Conservation (phyloP, 2,113 vertebrate species). For the Chloropsis hardwickii region DNA sequence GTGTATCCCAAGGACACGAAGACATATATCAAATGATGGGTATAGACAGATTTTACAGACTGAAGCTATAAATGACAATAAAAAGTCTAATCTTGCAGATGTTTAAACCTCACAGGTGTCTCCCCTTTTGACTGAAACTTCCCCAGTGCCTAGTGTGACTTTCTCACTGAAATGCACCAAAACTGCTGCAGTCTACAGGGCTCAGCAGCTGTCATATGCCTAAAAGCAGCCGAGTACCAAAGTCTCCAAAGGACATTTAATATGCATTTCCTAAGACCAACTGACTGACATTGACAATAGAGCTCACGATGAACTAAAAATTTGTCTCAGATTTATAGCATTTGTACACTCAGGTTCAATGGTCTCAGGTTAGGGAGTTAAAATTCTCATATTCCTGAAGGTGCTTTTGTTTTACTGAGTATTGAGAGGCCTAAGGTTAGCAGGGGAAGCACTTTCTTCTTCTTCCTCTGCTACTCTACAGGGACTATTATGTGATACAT, state of each 20-base stretch:
- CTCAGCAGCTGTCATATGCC: background rate
- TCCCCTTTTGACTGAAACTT: background rate
- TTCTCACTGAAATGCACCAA: background rate
- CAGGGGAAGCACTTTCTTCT: background rate
- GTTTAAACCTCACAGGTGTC: background rate
- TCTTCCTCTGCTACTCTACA: background rate
- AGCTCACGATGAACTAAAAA: background rate
- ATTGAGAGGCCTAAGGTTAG: too few species aligned
- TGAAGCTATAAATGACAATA: background rate
- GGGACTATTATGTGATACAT: background rate
- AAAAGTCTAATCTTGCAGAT: background rate
- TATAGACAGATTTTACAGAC: conserved; percentile 10
- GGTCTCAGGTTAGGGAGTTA: background rate
- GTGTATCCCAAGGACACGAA: background rate
- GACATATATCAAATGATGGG: background rate
- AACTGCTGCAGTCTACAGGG: background rate
- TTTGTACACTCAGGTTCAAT: background rate
- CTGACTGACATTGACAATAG: background rate
- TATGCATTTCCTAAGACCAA: background rate
- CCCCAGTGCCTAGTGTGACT: background rate
- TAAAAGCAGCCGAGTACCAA: background rate
- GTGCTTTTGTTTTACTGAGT: background rate
- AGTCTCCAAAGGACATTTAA: background rate
- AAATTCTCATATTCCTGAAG: background rate
- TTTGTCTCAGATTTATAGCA: background rate